Base-by-base conservation (phyloP, 2,113 vertebrate species). In the Ancistrus triradiatus region DNA sequence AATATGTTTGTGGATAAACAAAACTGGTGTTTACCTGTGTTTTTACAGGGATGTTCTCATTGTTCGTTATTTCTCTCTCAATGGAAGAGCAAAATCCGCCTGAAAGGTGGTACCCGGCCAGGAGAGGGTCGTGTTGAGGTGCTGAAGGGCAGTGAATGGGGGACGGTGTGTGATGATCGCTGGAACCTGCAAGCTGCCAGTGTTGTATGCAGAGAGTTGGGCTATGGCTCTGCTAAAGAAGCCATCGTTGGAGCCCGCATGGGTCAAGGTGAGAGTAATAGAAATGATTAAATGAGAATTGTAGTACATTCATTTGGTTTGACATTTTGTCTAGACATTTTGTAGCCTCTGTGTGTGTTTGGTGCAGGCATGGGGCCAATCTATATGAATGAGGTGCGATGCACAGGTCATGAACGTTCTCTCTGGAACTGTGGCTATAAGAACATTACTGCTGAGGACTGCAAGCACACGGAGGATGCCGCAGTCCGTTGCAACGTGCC, bases 111-210 rank as follows among this genome's bases (percentile, higher is more conserved):
- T 0, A 86, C 93, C 0, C 85, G 59, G 72, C 14, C 81, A 0
- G 93, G 93, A 1, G 96, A 98, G 74, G 96, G 96, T 6, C 90
- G 96, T 0, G 91, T 98, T 0, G 96, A 98, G 81, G 91, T 98
- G 64, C 83, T 98, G 75, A 92, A 69, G 68, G 79, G 77, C 64
- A 88, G 67, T n/a, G 86, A 92, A 38, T 98, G 96, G 96, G 96
- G 96, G 31, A 95, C 94, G 0, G 81, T 98, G 69, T 98, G 96
- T 1, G 95, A 97, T 0, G 91, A 95, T 69, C 94, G 90, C 75
- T 98, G 96, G 96, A 91, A 85, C 82, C 86, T 96, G 68, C 87
- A 83, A 72, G 88, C 95, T 0, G 95, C 95, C 82, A 97, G 93
- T 0, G 91, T 98, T 8, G 90, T 96, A 68, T 98, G 96, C 86